Base-by-base conservation (phyloP, 2,888 invertebrate species). In the Sphaerophoria taeniata region DNA sequence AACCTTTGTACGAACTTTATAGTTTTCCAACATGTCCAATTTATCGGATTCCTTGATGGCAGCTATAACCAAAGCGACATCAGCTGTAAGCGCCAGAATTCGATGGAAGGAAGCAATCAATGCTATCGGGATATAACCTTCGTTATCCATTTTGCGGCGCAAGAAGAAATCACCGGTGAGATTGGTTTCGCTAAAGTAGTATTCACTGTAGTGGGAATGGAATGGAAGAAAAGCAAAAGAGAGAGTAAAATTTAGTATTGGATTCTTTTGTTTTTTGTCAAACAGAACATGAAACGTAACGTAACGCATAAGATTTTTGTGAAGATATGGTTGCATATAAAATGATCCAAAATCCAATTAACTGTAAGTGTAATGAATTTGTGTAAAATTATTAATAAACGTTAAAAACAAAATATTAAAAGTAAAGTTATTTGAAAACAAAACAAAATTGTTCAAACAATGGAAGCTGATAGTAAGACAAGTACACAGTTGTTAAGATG, bases 181-280 rank as follows among this genome's bases (percentile, higher is more conserved):
- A 93, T 99, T 99, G 90, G 98, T 98, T 88, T 96, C 96, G 89
- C 98, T 98, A 93, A 99, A 99, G 94, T 99, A 99, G 93, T 99
- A 99, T 93, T 99, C 99, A 91, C 99, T 99, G 94, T 6, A 65
- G 31, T 5, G 51, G 76, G 56, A 71, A 45, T 9, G 11, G 12
- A 43, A 43, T 7, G 9, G 9, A 63, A 0, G 3, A 47, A 47
- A 45, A 61, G 16, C 47, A 51, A 24, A 16, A 63, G n/a, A 47
- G 4, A 43, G 33, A 5, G 47, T 33, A 63, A 16, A 34, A 65
- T 65, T 65, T 16, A 49, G 6, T 36, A 24, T 24, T 12, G 7
- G 12, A 12, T 9, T 16, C 24, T 14, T 53, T 45, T 53, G 33
- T 43, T 39, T 4, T 39, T 56, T 61, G 24, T 6, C 4, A 39